Conservation (phyloP, 2,113 vertebrate genomes). For the Silurus glanis region DNA sequence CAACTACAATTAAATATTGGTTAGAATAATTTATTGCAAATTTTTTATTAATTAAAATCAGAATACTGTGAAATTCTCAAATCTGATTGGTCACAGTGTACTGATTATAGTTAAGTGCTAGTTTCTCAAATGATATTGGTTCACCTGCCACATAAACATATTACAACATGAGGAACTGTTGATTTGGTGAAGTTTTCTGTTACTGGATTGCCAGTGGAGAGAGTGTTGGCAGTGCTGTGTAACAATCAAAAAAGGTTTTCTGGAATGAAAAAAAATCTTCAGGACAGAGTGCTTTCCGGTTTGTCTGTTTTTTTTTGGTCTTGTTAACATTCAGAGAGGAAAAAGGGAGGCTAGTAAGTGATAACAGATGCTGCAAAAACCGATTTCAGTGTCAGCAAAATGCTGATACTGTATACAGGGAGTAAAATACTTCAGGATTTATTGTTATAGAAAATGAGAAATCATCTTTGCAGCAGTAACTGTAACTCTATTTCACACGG, state of each 20-base stretch:
- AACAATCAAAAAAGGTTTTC: not conserved
- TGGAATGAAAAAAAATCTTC: not conserved
- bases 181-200: not conserved
- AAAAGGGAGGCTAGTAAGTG: not conserved
- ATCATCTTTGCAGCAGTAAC: not conserved
- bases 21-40: no score
- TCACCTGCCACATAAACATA: not conserved
- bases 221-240: not conserved
- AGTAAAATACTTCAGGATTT: not conserved
- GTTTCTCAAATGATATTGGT: not conserved
- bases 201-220: no score
- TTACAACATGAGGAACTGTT: not conserved
- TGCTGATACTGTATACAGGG: not conserved
- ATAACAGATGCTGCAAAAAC: not conserved
- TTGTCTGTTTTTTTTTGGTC: not conserved
- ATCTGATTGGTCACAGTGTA: not conserved
- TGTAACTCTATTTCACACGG: not conserved
- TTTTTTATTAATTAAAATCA: not conserved
- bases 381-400: not conserved
- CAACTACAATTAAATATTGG: not conserved
- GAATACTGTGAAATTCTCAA: not conserved
- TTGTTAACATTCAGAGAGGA: not conserved
- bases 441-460: not conserved
- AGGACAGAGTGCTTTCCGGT: not conserved
- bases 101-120: not conserved